Conservation (phyloP, 2,888 invertebrate species). For the Pristionchus exspectatus region DNA sequence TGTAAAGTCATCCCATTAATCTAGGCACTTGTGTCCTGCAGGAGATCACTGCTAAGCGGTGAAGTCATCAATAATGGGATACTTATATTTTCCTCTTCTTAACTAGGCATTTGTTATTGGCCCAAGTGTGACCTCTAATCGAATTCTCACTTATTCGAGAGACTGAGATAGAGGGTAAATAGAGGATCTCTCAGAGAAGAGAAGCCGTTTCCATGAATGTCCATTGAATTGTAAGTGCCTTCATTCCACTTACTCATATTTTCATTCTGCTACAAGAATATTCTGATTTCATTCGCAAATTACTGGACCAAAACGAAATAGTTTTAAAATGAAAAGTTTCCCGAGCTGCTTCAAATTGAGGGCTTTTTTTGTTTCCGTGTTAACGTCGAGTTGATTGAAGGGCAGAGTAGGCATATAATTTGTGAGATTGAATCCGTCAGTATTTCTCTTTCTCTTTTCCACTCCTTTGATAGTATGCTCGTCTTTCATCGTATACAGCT, state of each 20-base stretch:
- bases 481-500: no score
- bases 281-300: background rate
- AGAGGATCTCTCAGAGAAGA: background rate
- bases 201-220: background rate
- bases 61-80: no score
- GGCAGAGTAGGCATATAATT: background rate
- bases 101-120: background rate
- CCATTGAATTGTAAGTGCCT: background rate
- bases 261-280: background rate
- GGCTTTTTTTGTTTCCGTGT: background rate
- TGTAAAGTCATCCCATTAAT: no score
- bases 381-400: background rate
- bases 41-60: no score
- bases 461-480: no score
- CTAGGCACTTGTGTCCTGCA: no score
- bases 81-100: no score
- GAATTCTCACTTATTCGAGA: background rate
- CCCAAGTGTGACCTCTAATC: background rate
- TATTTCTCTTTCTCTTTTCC: no score
- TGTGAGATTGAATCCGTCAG: background rate
- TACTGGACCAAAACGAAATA: no score
- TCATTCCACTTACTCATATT: background rate
- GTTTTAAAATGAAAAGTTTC: background rate
- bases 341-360: background rate
- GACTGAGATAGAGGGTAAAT: background rate